A percentile compares a stretch with the other conserved stretches of the same genome.
These are phyloP conservation scores for Aphelocoma californica DNA, from an alignment of 2,797 vertebrate genomes.

Conservation along the genomic window DNA sequence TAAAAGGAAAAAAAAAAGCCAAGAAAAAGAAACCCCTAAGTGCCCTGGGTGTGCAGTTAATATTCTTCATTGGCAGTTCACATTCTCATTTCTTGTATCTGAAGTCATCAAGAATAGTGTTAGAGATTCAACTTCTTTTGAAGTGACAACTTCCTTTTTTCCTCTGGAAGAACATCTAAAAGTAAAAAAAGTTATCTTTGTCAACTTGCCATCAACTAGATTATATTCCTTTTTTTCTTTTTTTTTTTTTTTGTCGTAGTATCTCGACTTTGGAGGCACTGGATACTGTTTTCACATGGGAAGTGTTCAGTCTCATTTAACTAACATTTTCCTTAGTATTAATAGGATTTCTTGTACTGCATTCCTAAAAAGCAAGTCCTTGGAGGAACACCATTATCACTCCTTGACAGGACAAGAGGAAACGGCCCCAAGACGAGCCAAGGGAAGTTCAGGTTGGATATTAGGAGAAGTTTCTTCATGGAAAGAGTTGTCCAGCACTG, in stretches of 20 bases:
- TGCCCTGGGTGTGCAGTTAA: not conserved
- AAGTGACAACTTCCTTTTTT: not conserved
- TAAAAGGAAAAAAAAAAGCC: not conserved
- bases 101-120: not conserved
- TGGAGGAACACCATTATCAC: not conserved
- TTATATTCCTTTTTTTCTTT: not conserved
- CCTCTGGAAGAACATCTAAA: not conserved
- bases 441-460: not conserved
- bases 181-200: not conserved
- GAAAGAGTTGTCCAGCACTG: not conserved
- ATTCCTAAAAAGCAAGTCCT: not conserved
- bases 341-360: not conserved
- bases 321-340: not conserved
- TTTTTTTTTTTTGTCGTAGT: not conserved
- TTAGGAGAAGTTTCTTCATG: not conserved
- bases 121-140: not conserved
- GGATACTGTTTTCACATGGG: not conserved
- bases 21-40: accelerated
- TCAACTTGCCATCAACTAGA: not conserved
- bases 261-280: not conserved
- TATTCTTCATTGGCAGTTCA: not conserved
- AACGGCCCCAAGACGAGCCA: not conserved
- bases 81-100: not conserved
- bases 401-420: not conserved
- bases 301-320: not conserved